Conservation (phyloP, 2,888 invertebrate species). For the Leistus spinibarbis region DNA sequence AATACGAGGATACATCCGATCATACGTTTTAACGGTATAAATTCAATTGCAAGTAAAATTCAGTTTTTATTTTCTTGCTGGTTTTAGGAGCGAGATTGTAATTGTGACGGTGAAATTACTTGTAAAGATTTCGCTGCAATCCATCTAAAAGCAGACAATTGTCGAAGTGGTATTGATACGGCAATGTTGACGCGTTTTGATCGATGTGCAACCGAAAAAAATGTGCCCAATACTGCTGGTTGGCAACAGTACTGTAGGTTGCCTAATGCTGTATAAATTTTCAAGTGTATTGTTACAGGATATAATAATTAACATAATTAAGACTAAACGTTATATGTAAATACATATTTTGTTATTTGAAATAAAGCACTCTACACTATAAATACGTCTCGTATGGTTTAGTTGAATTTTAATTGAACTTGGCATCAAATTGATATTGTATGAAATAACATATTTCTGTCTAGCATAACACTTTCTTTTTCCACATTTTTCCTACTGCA, state of each 20-base stretch:
- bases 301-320: too few species aligned
- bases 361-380: too few species aligned
- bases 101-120: constrained; percentile 16
- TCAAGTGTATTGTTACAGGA: too few species aligned
- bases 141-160: constrained; percentile 18
- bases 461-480: neutral
- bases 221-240: neutral
- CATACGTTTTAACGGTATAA: neutral
- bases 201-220: neutral
- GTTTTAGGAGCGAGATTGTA: constrained; percentile 20
- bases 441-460: too few species aligned
- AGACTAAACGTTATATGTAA: too few species aligned
- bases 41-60: neutral
- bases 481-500: neutral
- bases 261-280: constrained; percentile 10
- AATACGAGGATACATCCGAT: constrained; percentile 21
- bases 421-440: too few species aligned
- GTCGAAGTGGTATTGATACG: constrained; percentile 2
- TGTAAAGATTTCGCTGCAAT: constrained; percentile 29
- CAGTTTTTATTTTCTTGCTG: neutral
- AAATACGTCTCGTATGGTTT: too few species aligned
- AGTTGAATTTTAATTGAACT: neutral
- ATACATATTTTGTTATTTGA: too few species aligned
- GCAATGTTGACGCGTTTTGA: constrained; percentile 8
- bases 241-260: neutral